A percentile compares a stretch with the other conserved stretches of the same genome.
Evolutionary conservation across 2,797 vertebrate genomes (phyloP).

Genomic region (Pteronotus mesoamericanus): DNA sequence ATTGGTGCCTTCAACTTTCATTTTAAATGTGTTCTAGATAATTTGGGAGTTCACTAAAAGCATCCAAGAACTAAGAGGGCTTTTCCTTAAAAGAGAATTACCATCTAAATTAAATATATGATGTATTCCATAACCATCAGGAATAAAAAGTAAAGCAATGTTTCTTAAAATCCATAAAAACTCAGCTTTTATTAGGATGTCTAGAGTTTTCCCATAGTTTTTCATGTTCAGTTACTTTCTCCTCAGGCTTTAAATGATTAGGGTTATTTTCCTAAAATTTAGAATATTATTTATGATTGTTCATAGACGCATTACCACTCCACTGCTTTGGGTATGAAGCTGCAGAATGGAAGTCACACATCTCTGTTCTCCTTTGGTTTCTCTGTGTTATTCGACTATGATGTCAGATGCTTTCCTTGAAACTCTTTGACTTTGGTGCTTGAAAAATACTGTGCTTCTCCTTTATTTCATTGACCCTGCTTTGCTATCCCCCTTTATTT

Average conservation of each 20-base stretch:
- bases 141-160: background rate
- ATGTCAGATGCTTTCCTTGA: background rate
- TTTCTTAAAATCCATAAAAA: constrained; percentile 8
- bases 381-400: background rate
- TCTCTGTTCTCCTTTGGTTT: background rate
- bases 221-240: background rate
- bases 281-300: background rate
- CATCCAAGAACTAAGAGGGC: background rate
- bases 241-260: background rate
- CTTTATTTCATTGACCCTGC: background rate
- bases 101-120: background rate
- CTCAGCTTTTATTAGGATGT: constrained; percentile 15
- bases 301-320: background rate
- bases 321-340: background rate
- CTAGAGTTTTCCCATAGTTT: background rate
- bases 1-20: background rate
- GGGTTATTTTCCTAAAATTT: background rate
- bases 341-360: background rate
- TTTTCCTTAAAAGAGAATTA: background rate
- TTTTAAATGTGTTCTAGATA: background rate
- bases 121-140: background rate
- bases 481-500: background rate
- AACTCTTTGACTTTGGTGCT: background rate
- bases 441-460: background rate
- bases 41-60: background rate